Base-by-base conservation (phyloP, 2,797 vertebrate species). In the Cyclopterus lumpus region DNA sequence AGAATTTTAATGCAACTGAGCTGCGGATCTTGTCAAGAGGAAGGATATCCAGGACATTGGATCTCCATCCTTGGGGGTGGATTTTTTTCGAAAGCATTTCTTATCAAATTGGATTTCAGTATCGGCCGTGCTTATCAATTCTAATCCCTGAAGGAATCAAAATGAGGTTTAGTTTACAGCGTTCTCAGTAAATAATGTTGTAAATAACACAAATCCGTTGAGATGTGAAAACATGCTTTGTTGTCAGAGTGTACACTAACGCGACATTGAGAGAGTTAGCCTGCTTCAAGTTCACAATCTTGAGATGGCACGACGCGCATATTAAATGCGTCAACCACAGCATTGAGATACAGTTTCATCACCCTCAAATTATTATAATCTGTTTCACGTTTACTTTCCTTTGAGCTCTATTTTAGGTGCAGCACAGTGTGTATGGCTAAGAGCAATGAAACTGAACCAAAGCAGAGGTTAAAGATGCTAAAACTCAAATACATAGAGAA, bases 141-240 rank as follows among this genome's bases (percentile, higher is more conserved):
- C 24, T 49, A 67, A 73, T 72, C 74, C 49, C 38, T 32, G 6
- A 30, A 26, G 71, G 20, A 78, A 70, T 73, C 20, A 26, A n/a
- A 40, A 3, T 20, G 58, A 22, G 58, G 38, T 55, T 58, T 15
- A 30, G 18, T 26, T 60, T 69, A 32, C 26, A 73, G 20, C 0
- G 0, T 61, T 24, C 53, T 4, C 2, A 49, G 26, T 2, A 36
- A 72, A 48, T 24, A 8, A 34, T 49, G 34, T 42, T 60, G 3
- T n/a, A 36, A 69, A 36, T 53, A 66, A 44, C 8, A n/a, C 16
- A 54, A 18, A 49, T 49, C 11, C 46, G 8, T 24, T 15, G 16
- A 49, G 24, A 62, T n/a, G 30, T 44, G 8, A 4, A 8, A 53
- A 34, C 16, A 20, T 1, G 6, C 53, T 46, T 42, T 61, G 26